phyloP scores from a whole-genome alignment of 1,140 invertebrate species.

The Cephus cinctus region DNA sequence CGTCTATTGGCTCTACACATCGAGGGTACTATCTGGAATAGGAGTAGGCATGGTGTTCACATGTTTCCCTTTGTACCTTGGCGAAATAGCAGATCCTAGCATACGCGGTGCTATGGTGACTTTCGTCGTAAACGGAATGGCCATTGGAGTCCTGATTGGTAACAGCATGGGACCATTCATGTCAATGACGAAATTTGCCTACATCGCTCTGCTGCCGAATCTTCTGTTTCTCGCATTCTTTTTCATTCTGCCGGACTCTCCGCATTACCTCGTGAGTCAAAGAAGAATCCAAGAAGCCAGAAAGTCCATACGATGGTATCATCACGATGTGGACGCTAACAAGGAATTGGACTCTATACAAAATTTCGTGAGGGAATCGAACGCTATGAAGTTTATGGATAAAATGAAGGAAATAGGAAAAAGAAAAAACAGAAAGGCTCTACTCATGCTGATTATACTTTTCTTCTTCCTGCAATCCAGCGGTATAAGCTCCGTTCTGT shows the following conservation, averaged over 20 bases:
- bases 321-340: not conserved
- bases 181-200: not conserved
- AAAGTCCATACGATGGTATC: not conserved
- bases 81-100: conserved; percentile 53
- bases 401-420: not conserved
- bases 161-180: not conserved
- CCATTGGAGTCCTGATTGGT: not conserved
- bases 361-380: not conserved
- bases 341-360: not conserved
- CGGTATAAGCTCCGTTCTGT: conserved; percentile 33
- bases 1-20: conserved; percentile 25
- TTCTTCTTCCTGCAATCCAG: conserved; percentile 26
- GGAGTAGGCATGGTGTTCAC: conserved; percentile 47
- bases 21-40: conserved; percentile 52
- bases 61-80: conserved; percentile 41
- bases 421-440: not conserved
- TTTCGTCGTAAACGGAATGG: not conserved
- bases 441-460: not conserved
- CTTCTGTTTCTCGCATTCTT: not conserved
- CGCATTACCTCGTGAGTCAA: not conserved
- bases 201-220: not conserved
- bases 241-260: not conserved
- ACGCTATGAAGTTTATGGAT: not conserved
- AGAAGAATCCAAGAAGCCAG: not conserved
- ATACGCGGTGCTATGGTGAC: conserved; percentile 53